phyloP scores from a whole-genome alignment of 2,797 vertebrate species.

The Aplochiton taeniatus region DNA sequence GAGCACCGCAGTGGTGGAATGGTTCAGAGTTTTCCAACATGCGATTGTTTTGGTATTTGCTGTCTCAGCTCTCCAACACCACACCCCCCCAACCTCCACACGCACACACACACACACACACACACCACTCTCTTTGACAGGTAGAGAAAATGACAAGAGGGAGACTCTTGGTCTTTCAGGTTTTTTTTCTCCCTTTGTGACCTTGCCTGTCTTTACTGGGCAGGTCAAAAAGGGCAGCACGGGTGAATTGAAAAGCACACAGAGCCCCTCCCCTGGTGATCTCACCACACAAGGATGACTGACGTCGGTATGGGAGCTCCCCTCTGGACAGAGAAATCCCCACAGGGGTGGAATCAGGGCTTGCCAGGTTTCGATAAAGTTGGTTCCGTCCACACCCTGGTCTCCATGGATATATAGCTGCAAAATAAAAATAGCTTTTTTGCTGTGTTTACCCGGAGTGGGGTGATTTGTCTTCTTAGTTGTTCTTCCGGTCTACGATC shows the following conservation, averaged over 20 bases:
- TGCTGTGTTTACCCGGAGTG: conserved; percentile 56
- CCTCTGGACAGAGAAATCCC: conserved; percentile 59
- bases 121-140: conserved; percentile 4
- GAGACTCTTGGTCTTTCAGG: no score
- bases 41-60: no score
- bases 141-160: neutral
- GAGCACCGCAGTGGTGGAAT: conserved; percentile 21
- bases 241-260: conserved; percentile 52
- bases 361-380: conserved; percentile 78
- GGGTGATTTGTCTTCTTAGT: conserved; percentile 50
- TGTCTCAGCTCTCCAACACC: conserved; percentile 16
- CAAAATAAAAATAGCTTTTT: conserved; percentile 75
- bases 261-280: conserved; percentile 49
- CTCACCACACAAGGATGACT: conserved; percentile 60
- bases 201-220: neutral
- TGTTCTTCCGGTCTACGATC: neutral
- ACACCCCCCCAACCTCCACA: neutral
- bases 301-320: conserved; percentile 66
- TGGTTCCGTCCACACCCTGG: conserved; percentile 72
- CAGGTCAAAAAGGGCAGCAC: neutral
- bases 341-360: conserved; percentile 64
- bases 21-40: conserved; percentile 33
- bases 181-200: neutral
- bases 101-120: neutral
- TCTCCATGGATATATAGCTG: conserved; percentile 74